A percentile compares a stretch with the other conserved stretches of the same genome.
Evolutionary conservation across 53 echinoderm and acorn worm genomes (phyloP).

Genomic region (Stichopus horrens): DNA sequence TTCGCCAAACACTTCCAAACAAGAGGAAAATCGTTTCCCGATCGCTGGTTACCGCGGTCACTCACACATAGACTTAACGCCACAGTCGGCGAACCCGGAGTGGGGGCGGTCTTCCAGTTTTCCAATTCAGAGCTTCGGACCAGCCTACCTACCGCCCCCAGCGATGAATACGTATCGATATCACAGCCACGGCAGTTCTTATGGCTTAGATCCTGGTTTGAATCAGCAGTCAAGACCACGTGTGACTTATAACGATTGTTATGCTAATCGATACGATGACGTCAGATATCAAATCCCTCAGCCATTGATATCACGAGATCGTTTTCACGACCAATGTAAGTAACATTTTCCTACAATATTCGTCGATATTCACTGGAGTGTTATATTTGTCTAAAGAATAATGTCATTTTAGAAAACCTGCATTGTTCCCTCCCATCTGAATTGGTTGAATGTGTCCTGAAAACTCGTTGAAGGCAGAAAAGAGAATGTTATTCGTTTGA

Average conservation of each 20-base stretch:
- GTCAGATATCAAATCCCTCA: not conserved
- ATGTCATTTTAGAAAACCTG: too few species aligned
- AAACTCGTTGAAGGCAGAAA: too few species aligned
- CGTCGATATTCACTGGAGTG: too few species aligned
- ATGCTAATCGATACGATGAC: not conserved
- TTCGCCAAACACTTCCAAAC: not conserved
- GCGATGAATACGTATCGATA: not conserved
- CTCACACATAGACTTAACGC: not conserved
- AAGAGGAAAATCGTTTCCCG: not conserved
- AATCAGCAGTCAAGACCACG: not conserved
- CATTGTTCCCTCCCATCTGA: too few species aligned
- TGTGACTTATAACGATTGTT: not conserved
- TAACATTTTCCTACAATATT: not conserved
- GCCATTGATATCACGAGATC: not conserved
- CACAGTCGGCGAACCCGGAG: not conserved
- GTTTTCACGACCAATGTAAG: not conserved
- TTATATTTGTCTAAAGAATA: too few species aligned
- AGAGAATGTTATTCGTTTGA: too few species aligned
- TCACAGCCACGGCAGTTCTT: not conserved
- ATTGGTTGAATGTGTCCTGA: too few species aligned
- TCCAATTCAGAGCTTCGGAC: not conserved
- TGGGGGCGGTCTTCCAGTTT: not conserved
- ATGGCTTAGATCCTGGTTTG: not conserved
- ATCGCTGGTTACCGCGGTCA: not conserved
- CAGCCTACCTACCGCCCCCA: not conserved